Evolutionary conservation across 1,140 invertebrate genomes (phyloP).

Genomic region (Paraescarpia echinospica): DNA sequence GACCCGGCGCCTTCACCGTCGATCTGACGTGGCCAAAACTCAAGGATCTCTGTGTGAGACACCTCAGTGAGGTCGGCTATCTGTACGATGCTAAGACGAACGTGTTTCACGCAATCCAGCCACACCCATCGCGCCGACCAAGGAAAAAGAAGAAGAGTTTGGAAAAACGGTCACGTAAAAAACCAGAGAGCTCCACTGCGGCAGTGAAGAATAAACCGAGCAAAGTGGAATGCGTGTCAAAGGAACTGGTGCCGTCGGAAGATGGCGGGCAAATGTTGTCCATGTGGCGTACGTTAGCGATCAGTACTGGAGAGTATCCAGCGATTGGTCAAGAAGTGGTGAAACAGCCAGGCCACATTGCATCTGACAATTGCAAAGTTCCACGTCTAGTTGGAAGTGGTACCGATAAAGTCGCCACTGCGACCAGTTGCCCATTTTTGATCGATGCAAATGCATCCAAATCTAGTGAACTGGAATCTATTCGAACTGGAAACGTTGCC

Average conservation of each 20-base stretch:
- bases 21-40: background rate
- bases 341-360: background rate
- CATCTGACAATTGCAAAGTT: background rate
- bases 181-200: background rate
- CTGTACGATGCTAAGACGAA: background rate
- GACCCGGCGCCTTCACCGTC: background rate
- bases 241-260: background rate
- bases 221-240: background rate
- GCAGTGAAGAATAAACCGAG: background rate
- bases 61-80: background rate
- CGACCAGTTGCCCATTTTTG: background rate
- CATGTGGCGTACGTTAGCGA: background rate
- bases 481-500: background rate
- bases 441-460: background rate
- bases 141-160: background rate
- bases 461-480: background rate
- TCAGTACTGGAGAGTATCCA: background rate
- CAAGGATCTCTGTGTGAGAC: background rate
- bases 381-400: background rate
- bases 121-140: background rate
- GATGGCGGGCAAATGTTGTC: too few species aligned
- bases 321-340: background rate
- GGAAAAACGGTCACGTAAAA: background rate
- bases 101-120: background rate
- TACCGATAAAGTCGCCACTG: background rate